A percentile compares a stretch with the other conserved stretches of the same genome.
Conservation (phyloP, 1,140 invertebrate species). For the Drosophila eugracilis region DNA sequence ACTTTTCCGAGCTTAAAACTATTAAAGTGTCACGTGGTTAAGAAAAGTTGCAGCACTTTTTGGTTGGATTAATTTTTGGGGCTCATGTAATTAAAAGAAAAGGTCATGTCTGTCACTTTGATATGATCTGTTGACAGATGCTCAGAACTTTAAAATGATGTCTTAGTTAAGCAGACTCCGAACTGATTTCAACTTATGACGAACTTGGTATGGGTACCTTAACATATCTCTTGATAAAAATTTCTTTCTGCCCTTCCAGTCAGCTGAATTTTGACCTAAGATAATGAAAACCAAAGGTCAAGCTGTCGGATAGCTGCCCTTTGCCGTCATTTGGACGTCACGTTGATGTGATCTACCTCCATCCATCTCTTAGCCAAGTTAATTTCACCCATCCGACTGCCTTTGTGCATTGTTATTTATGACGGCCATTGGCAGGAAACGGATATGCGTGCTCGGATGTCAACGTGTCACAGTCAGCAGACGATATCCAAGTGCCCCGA, state of each 20-base stretch:
- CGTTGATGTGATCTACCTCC: constrained; percentile 34
- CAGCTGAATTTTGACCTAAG: not conserved
- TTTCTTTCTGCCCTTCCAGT: no score
- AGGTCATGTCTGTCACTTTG: constrained; percentile 3
- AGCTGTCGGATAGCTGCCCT: constrained; percentile 7
- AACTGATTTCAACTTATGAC: no score
- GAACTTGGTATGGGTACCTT: no score
- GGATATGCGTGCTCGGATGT: constrained; percentile 66
- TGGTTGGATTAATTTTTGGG: constrained; percentile 23
- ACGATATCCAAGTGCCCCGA: constrained; percentile 19
- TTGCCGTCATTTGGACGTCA: constrained; percentile 30
- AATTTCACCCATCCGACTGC: constrained; percentile 9
- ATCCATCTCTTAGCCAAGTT: not conserved
- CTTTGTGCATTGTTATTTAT: constrained; percentile 68
- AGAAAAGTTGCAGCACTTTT: constrained; percentile 16
- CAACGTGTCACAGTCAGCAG: constrained; percentile 50
- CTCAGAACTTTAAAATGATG: not conserved
- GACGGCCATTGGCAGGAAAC: constrained; percentile 64
- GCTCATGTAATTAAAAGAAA: constrained; percentile 14
- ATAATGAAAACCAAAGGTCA: constrained; percentile 9
- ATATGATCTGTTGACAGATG: not conserved
- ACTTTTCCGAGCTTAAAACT: constrained; percentile 41
- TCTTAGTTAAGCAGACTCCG: no score
- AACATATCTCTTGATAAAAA: no score
- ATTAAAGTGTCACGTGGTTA: constrained; percentile 45